These are phyloP conservation scores for Mechanitis messenoides DNA, from an alignment of 2,888 invertebrate species.

Conservation along the genomic window DNA sequence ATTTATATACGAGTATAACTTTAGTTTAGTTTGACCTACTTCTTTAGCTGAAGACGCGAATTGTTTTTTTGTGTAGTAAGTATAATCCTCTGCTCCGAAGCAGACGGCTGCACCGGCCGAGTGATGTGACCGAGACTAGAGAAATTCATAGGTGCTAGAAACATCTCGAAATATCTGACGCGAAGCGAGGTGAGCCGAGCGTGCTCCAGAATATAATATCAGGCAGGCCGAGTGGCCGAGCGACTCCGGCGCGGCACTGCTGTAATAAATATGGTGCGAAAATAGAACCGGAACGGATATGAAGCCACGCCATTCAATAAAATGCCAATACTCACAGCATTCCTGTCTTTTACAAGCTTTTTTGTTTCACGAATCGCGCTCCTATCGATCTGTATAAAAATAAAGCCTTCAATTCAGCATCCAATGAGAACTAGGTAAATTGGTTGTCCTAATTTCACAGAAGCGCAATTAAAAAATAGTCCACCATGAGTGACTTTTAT, in stretches of 20 bases:
- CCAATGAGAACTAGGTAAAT: conserved; percentile 40
- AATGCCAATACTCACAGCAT: conserved; percentile 59
- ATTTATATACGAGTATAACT: neutral
- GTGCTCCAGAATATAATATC: conserved; percentile 77
- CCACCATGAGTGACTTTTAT: conserved; percentile 5
- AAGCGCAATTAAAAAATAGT: conserved; percentile 22
- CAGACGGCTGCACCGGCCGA: conserved; percentile 65
- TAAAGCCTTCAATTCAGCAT: conserved; percentile 39
- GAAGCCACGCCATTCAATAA: conserved; percentile 62
- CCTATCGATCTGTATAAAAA: conserved; percentile 62
- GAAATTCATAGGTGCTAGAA: conserved; percentile 72
- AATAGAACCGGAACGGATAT: conserved; percentile 64
- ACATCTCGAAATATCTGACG: conserved; percentile 75
- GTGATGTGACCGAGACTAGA: conserved; percentile 67
- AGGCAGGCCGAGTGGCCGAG: conserved; percentile 66
- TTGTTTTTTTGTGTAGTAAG: conserved; percentile 14
- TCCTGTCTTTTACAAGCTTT: conserved; percentile 54
- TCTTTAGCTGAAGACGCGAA: conserved; percentile 14
- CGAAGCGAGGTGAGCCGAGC: conserved; percentile 68
- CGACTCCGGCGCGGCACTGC: conserved; percentile 38
- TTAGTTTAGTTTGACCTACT: conserved; percentile 6
- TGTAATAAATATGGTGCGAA: conserved; percentile 68
- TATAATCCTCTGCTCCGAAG: conserved; percentile 46
- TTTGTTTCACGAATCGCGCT: conserved; percentile 54
- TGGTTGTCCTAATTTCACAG: conserved; percentile 31